phyloP scores from a whole-genome alignment of 2,113 vertebrate species.

The Corvus cornix region DNA sequence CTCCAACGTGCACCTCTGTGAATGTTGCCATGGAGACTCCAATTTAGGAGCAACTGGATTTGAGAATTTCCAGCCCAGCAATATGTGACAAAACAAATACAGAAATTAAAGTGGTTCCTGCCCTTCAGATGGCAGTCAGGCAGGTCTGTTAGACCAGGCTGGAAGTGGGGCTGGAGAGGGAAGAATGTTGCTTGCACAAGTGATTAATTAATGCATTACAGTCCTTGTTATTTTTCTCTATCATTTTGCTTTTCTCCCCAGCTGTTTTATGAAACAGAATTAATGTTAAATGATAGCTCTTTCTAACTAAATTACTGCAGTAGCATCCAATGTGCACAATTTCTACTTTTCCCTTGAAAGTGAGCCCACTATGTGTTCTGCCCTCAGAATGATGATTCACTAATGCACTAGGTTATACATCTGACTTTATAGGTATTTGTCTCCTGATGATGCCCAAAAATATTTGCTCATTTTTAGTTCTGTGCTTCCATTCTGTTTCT shows the following conservation, averaged over 20 bases:
- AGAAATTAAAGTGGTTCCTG: not conserved
- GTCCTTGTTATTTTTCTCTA: not conserved
- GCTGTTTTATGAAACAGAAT: not conserved
- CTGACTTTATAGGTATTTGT: not conserved
- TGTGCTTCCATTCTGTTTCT: not conserved
- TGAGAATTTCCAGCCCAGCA: not conserved
- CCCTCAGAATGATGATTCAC: not conserved
- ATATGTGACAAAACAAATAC: not conserved
- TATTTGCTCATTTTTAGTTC: not conserved
- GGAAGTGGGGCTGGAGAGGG: not conserved
- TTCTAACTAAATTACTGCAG: not conserved
- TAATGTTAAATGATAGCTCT: not conserved
- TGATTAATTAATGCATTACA: accelerated
- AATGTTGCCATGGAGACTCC: conserved; percentile 56
- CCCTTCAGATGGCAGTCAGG: not conserved
- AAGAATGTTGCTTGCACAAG: not conserved
- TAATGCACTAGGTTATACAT: not conserved
- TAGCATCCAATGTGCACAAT: not conserved
- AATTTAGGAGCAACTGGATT: not conserved
- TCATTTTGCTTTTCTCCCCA: not conserved
- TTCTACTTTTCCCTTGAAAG: not conserved
- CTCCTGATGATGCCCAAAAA: not conserved
- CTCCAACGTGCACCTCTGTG: not conserved
- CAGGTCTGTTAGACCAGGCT: not conserved
- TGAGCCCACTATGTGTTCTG: not conserved